Evolutionary conservation across 2,797 vertebrate species (phyloP).

Genomic region (Erethizon dorsatum): DNA sequence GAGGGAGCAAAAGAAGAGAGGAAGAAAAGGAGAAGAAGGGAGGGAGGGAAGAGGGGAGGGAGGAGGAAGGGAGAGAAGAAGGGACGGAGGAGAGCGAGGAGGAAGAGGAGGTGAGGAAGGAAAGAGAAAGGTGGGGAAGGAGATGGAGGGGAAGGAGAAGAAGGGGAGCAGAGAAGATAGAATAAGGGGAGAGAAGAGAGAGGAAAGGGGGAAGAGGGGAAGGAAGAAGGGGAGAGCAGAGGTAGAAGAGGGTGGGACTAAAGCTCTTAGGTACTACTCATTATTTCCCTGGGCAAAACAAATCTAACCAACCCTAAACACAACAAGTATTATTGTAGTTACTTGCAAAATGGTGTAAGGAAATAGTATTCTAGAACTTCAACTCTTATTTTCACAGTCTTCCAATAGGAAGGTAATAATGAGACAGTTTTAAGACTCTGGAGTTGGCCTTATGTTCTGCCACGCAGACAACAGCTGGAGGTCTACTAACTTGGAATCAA

Average conservation of each 20-base stretch:
- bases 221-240: neutral
- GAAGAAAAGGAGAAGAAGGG: fast-evolving
- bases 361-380: slow-evolving; percentile 23
- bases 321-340: slow-evolving; percentile 44
- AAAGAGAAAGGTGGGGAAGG: too few species aligned
- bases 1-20: neutral
- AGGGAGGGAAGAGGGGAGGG: neutral
- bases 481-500: slow-evolving; percentile 59
- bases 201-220: neutral
- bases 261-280: slow-evolving; percentile 36
- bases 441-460: neutral
- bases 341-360: slow-evolving; percentile 20
- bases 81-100: too few species aligned
- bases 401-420: neutral
- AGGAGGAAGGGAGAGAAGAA: neutral
- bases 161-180: neutral
- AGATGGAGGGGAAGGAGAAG: neutral
- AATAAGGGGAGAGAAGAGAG: neutral
- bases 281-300: slow-evolving; percentile 54
- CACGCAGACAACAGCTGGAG: slow-evolving; percentile 49
- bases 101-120: fast-evolving
- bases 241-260: neutral
- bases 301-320: slow-evolving; percentile 20
- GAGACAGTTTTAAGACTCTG: neutral
- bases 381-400: slow-evolving; percentile 58